These are phyloP conservation scores for Ecliptopera silaceata DNA, from an alignment of 2,888 invertebrate genomes.

Conservation along the genomic window DNA sequence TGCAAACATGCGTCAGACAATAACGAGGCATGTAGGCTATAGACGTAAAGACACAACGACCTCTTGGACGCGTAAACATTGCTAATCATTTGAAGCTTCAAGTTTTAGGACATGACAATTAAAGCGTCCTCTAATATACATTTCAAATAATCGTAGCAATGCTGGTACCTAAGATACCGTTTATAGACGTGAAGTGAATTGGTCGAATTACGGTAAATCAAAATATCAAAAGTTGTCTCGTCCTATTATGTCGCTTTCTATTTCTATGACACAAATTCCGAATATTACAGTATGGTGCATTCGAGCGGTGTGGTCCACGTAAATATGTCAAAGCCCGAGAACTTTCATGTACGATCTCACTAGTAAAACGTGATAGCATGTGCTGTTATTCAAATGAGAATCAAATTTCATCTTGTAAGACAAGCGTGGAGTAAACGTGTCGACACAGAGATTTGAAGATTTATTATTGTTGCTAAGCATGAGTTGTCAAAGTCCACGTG, in stretches of 20 bases:
- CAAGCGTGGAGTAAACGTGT: constrained; percentile 57
- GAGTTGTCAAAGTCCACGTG: constrained; percentile 62
- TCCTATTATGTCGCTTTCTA: constrained; percentile 25
- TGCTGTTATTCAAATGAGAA: constrained; percentile 65
- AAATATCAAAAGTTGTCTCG: constrained; percentile 16
- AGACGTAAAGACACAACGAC: constrained; percentile 22
- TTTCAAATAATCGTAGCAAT: background rate
- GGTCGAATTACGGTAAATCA: constrained; percentile 7
- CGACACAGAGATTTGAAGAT: constrained; percentile 61
- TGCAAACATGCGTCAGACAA: constrained; percentile 46
- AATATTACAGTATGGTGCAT: constrained; percentile 37
- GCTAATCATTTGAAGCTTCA: constrained; percentile 2
- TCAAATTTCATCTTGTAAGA: constrained; percentile 67
- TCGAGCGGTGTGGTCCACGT: constrained; percentile 60
- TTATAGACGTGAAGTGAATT: background rate
- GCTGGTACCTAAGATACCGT: background rate
- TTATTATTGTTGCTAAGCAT: constrained; percentile 66
- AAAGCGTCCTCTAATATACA: no score
- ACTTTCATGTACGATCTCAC: constrained; percentile 49
- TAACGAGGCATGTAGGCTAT: constrained; percentile 49
- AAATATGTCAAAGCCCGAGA: constrained; percentile 51
- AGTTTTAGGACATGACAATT: background rate
- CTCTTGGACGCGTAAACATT: constrained; percentile 15
- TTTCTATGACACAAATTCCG: constrained; percentile 27
- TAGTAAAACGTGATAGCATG: constrained; percentile 63